Percentiles rank a stretch among this genome's conserved stretches.
These are phyloP conservation scores for Coryphaenoides rupestris DNA, from an alignment of 2,113 vertebrate species.

Conservation along the genomic window DNA sequence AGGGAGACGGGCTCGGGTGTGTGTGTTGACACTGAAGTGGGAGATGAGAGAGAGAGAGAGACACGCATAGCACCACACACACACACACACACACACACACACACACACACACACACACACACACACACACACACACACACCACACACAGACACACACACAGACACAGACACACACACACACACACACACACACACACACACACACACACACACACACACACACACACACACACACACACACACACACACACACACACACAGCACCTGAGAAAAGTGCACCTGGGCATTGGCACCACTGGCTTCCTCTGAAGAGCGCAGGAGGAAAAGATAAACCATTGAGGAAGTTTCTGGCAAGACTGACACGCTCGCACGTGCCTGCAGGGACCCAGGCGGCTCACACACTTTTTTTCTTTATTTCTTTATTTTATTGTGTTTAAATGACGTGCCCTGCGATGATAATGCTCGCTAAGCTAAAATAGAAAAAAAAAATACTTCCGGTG, in stretches of 20 bases:
- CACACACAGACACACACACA: slow-evolving; percentile 54
- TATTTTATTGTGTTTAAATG: too few species aligned
- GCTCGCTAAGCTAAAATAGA: slow-evolving; percentile 47
- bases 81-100: slow-evolving; percentile 57
- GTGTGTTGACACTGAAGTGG: slow-evolving; percentile 56
- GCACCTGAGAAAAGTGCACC: slow-evolving; percentile 57
- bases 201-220: slow-evolving; percentile 55
- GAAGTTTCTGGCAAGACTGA: slow-evolving; percentile 55
- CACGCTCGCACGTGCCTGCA: slow-evolving; percentile 45
- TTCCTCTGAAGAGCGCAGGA: slow-evolving; percentile 5
- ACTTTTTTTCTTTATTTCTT: too few species aligned
- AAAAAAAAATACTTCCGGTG: background rate
- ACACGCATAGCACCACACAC: too few species aligned
- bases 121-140: slow-evolving; percentile 56
- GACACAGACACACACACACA: slow-evolving; percentile 58
- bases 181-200: slow-evolving; percentile 53
- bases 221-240: slow-evolving; percentile 54
- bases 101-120: slow-evolving; percentile 54
- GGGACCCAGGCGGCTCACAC: slow-evolving; percentile 42
- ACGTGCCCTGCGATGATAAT: slow-evolving; percentile 23
- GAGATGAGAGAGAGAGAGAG: slow-evolving; percentile 47
- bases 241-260: slow-evolving; percentile 55
- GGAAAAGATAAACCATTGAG: slow-evolving; percentile 44
- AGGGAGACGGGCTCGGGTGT: slow-evolving; percentile 20
- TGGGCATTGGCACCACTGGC: slow-evolving; percentile 46